These are phyloP conservation scores for Cantharis lateralis DNA, from an alignment of 2,888 invertebrate genomes.

Conservation along the genomic window DNA sequence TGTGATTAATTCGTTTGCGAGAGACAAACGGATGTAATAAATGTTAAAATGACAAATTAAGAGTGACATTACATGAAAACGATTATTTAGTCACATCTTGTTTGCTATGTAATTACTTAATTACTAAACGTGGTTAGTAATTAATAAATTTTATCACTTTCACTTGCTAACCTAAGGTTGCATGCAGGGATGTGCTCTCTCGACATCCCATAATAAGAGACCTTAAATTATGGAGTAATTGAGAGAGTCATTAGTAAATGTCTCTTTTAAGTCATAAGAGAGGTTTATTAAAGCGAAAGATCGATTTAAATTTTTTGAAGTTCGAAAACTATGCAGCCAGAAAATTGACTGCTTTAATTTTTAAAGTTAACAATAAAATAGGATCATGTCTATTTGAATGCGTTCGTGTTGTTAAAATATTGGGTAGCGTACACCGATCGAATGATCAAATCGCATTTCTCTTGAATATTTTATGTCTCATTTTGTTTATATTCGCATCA, in stretches of 20 bases:
- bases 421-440: no score
- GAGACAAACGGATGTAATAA: background rate
- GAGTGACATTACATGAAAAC: background rate
- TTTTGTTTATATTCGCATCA: background rate
- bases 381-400: background rate
- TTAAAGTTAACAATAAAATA: background rate
- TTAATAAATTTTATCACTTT: background rate
- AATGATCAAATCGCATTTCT: no score
- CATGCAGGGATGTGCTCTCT: background rate
- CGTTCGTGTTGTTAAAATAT: background rate
- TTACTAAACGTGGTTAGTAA: background rate
- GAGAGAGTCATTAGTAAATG: background rate
- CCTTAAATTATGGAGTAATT: background rate
- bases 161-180: background rate
- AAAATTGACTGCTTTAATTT: background rate
- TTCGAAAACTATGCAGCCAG: background rate
- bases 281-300: background rate
- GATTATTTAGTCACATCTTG: background rate
- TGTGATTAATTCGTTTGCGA: background rate
- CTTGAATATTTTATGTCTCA: no score
- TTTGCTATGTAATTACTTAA: background rate
- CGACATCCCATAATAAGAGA: background rate
- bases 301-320: background rate
- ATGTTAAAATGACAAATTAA: background rate
- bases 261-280: background rate